These are phyloP conservation scores for Thereva nobilitata DNA, from an alignment of 2,888 invertebrate species.

Conservation along the genomic window DNA sequence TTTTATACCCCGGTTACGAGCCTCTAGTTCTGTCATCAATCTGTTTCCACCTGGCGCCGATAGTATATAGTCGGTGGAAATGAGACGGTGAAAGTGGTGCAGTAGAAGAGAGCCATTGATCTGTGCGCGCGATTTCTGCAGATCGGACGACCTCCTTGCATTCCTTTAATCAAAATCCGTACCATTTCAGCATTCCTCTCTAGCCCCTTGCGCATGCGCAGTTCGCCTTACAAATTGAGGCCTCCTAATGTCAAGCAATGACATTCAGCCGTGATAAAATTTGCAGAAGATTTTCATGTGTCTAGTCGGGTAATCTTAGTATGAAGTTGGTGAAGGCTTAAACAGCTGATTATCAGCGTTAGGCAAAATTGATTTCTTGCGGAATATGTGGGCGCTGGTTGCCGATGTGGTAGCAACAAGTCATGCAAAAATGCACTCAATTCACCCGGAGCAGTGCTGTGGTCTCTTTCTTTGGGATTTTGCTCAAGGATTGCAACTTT, in stretches of 20 bases:
- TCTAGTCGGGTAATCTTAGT: neutral
- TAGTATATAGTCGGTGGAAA: slow-evolving; percentile 36
- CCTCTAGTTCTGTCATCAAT: slow-evolving; percentile 34
- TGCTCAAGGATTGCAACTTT: slow-evolving; percentile 34
- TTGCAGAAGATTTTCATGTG: too few species aligned
- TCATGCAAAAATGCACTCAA: slow-evolving; percentile 14
- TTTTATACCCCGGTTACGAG: slow-evolving; percentile 50
- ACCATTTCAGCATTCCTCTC: too few species aligned
- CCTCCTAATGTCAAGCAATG: slow-evolving; percentile 17
- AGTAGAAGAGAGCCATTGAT: slow-evolving; percentile 1
- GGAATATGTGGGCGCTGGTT: neutral
- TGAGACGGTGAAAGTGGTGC: slow-evolving; percentile 41
- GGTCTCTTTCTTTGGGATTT: slow-evolving; percentile 11
- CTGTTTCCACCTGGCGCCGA: slow-evolving; percentile 36
- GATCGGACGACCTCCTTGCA: slow-evolving; percentile 7
- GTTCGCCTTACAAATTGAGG: neutral
- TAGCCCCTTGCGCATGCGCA: too few species aligned
- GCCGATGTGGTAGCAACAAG: neutral
- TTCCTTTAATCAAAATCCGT: slow-evolving; percentile 1
- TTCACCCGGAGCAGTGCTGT: slow-evolving; percentile 2
- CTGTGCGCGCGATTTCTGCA: slow-evolving; percentile 2
- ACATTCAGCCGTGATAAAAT: slow-evolving; percentile 13
- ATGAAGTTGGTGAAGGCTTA: neutral
- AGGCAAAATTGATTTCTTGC: too few species aligned
- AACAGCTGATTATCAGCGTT: neutral